Base-by-base conservation (phyloP, 1,140 invertebrate genomes). In the Drosophila sturtevanti region DNA sequence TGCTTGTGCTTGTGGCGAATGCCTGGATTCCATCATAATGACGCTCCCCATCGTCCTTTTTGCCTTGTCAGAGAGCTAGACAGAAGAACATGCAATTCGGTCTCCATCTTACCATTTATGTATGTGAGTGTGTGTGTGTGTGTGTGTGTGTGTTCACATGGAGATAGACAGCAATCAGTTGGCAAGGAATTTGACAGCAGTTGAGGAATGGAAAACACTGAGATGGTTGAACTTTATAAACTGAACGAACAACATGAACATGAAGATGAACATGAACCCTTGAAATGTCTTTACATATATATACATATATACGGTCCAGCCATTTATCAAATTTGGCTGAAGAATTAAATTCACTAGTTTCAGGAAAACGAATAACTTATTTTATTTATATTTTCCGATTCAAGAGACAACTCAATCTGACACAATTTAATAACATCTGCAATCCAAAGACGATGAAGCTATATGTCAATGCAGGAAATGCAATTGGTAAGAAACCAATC, bases 81-180 rank as follows among this genome's bases (percentile, higher is more conserved):
- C 71, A 74, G 72, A 74, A 74, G 72, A 74, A 74, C 72, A 74
- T 74, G 72, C 72, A 74, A 74, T 72, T 74, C 55, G 48, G 58
- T 56, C 31, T 58, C 63, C 27, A 62, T 62, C 62, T 65, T 12
- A 16, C 27, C 35, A n/a, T 34, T 6, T 9, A n/a, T 55, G 54
- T 11, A 16, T 48, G 41, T 48, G 16, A n/a, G n/a, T 56, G n/a
- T 34, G 14, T 9, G n/a, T 55, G 54, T 11, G 41, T 48, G 41
- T 48, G 16, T 2, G 41, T 48, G 41, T 48, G 41, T 44, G 16
- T 48, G 16, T 48, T 7, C 16, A 35, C 27, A 35, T 31, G 31
- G 7, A 68, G 69, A 58, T 70, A 72, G 69, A 70, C 69, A 72
- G 66, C 66, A 72, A 72, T 75, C 72, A 68, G 72, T 41, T 51